Base-by-base conservation (phyloP, 30 jellyfish, hydroid and myxozoan species). In the Turritopsis dohrnii region DNA sequence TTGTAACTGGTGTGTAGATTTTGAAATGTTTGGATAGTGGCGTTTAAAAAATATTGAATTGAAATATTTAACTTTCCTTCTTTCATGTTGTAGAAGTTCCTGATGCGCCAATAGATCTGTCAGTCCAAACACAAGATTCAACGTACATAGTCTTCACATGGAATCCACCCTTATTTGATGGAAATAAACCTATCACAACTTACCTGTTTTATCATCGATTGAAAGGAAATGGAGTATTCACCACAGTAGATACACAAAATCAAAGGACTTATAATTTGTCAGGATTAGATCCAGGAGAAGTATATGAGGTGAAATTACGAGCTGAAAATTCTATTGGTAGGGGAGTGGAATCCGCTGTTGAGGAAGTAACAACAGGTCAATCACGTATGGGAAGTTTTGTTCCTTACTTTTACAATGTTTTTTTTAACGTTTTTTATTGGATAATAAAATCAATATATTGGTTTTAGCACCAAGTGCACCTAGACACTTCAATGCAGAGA, bases 391-490 rank as follows among this genome's bases (percentile, higher is more conserved):
- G 28, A 27, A 9, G 9, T 21, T 69, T 69, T 23, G 22, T 69
- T 23, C 22, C 16, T 69, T 23, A 27, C 9, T 9, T 69, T n/a
- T 1, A 21, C 23, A 23, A 69, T 69, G 8, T 69, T 27, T 19
- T 8, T 27, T 8, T n/a, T 0, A 0, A 27, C 30, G n/a, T 69
- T 9, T n/a, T 69, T 0, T 41, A 3, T 3, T 41, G 5, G 5
- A 5, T 13, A 41, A 3, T 41, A 3, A 5, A 3, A 41, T 13
- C 13, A 3, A 13, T 13, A 13, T 60, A 60, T 60, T 60, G 19
- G 73, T n/a, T 69, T 0, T 69, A 69, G 77, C 77, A n/a, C 77
- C 77, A 69, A n/a, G 31, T n/a, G 77, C 77, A n/a, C 77, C 77
- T 7, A 1, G 22, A 69, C 23, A 19, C 9, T 69, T 69, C 8